Percentiles rank a stretch among this genome's conserved stretches.
These are phyloP conservation scores for Rhingia rostrata DNA, from an alignment of 2,888 invertebrate species.

Conservation along the genomic window DNA sequence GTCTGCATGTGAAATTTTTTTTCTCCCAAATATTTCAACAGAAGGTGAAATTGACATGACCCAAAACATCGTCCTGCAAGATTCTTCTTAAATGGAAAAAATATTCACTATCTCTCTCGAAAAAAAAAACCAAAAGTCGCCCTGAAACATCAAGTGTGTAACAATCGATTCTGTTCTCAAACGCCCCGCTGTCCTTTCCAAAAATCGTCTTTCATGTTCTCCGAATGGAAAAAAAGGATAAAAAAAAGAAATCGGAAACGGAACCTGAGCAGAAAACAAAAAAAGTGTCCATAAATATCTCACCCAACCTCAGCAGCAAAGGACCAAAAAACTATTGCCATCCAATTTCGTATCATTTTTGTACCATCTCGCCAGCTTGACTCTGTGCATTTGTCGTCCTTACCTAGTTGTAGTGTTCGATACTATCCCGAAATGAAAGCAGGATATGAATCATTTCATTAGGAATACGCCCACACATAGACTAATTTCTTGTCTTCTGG, in stretches of 20 bases:
- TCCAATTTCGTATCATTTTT: constrained; percentile 54
- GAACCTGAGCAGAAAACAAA: constrained; percentile 19
- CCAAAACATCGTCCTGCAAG: not conserved
- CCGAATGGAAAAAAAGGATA: not conserved
- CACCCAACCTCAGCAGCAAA: constrained; percentile 40
- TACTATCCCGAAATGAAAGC: constrained; percentile 60
- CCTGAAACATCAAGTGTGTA: constrained; percentile 28
- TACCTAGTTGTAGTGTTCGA: constrained; percentile 22
- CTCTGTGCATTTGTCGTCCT: constrained; percentile 43
- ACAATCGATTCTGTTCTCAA: constrained; percentile 23
- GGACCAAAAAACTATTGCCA: constrained; percentile 38
- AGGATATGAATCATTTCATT: constrained; percentile 74
- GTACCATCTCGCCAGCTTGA: constrained; percentile 14
- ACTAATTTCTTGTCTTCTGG: constrained; percentile 46
- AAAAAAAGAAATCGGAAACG: constrained; percentile 6
- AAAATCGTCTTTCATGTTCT: constrained; percentile 42
- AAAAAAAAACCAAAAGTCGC: not conserved
- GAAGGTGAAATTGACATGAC: constrained; percentile 11
- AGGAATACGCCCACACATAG: constrained; percentile 62
- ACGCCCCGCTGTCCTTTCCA: not conserved
- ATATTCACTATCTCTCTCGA: not conserved
- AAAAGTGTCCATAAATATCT: constrained; percentile 60
- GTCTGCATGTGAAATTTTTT: not conserved
- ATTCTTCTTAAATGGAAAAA: not conserved
- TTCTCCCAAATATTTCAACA: not conserved